phyloP scores from a whole-genome alignment of 2,113 vertebrate genomes.

The Prunella fulvescens region DNA sequence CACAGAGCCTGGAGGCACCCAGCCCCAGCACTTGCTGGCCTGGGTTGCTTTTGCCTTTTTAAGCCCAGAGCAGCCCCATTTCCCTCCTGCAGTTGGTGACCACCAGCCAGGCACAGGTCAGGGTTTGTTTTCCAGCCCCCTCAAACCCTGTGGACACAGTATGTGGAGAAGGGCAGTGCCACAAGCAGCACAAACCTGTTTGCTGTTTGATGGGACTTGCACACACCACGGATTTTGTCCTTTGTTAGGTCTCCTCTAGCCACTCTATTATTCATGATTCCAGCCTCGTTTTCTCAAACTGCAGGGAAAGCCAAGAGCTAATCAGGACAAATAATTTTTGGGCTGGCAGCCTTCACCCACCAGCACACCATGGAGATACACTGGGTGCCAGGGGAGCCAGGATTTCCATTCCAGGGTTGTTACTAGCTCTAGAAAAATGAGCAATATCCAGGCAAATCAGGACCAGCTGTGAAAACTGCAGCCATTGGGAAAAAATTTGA shows the following conservation, averaged over 20 bases:
- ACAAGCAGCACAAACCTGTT: background rate
- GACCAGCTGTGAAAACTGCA: slow-evolving; percentile 19
- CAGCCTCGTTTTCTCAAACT: background rate
- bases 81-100: accelerated
- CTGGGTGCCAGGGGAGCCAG: background rate
- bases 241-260: background rate
- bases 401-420: background rate
- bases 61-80: background rate
- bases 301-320: background rate
- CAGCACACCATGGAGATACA: background rate
- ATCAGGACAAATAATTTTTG: background rate
- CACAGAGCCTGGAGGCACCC: background rate
- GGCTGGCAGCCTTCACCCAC: background rate
- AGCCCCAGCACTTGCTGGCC: background rate
- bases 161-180: background rate
- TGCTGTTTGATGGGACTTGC: accelerated
- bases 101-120: background rate
- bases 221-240: background rate
- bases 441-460: slow-evolving; percentile 16
- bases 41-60: background rate
- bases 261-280: background rate
- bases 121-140: background rate
- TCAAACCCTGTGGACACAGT: accelerated
- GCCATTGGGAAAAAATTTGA: background rate
- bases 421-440: background rate